Evolutionary conservation across 2,888 invertebrate species (phyloP).

Genomic region (Hedychridium roseum): DNA sequence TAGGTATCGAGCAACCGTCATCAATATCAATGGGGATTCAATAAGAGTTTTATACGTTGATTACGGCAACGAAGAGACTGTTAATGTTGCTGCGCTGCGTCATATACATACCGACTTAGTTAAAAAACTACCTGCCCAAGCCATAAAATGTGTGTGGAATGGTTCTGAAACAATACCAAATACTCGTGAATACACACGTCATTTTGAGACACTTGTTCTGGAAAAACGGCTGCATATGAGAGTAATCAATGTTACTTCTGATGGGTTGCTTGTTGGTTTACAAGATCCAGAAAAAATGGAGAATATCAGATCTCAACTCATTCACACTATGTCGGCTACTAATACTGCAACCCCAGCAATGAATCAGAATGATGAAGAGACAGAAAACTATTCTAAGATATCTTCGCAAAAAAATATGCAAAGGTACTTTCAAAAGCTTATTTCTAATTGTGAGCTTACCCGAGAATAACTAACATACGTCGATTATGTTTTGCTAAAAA

Average conservation of each 20-base stretch:
- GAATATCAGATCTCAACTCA: constrained; percentile 41
- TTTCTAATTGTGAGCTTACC: not conserved
- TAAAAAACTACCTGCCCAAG: constrained; percentile 73
- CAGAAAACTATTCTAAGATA: constrained; percentile 11
- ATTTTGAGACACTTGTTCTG: constrained; percentile 75
- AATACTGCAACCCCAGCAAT: constrained; percentile 7
- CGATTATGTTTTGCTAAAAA: constrained; percentile 12
- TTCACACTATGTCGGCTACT: constrained; percentile 25
- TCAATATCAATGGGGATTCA: constrained; percentile 68
- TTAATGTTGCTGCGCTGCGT: constrained; percentile 70
- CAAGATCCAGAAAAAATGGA: constrained; percentile 63
- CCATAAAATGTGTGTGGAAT: constrained; percentile 79
- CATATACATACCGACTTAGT: constrained; percentile 73
- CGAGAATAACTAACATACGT: constrained; percentile 3
- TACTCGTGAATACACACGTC: constrained; percentile 68
- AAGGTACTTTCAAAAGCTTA: constrained; percentile 18
- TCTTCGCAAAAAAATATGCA: constrained; percentile 17
- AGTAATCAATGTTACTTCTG: constrained; percentile 67
- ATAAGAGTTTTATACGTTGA: constrained; percentile 87
- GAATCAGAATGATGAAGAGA: constrained; percentile 12
- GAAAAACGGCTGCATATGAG: constrained; percentile 71
- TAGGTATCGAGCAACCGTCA: constrained; percentile 82
- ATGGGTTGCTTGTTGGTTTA: constrained; percentile 70
- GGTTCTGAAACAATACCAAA: constrained; percentile 69
- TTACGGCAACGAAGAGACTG: constrained; percentile 92